phyloP scores from a whole-genome alignment of 1,140 invertebrate genomes.

The Drosophila repletoides region DNA sequence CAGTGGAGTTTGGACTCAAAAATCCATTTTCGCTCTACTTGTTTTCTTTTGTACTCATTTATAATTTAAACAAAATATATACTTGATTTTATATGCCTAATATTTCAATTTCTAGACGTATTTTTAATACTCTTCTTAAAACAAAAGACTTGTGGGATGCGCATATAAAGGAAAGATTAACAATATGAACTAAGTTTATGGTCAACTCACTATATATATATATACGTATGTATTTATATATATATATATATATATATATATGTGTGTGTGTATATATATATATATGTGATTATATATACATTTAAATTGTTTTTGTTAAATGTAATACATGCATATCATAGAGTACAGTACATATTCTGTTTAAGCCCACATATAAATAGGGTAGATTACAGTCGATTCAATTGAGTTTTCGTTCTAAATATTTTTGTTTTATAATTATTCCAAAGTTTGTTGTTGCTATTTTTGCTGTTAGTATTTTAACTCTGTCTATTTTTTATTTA shows the following conservation, averaged over 20 bases:
- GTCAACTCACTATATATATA: no score
- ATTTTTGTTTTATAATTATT: slow-evolving; percentile 3
- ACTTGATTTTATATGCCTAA: slow-evolving; percentile 57
- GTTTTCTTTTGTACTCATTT: slow-evolving; percentile 40
- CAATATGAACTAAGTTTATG: no score
- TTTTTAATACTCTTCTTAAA: no score
- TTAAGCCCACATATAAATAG: neutral
- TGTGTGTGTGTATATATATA: no score
- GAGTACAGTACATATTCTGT: no score
- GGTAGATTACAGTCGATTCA: neutral
- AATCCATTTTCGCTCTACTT: slow-evolving; percentile 47
- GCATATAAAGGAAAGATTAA: no score
- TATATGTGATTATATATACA: no score
- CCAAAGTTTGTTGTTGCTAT: neutral
- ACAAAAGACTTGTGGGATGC: no score
- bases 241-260: no score
- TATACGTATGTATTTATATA: no score
- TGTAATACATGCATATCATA: no score
- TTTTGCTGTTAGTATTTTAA: neutral
- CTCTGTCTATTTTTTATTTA: slow-evolving; percentile 43
- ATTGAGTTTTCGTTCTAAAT: neutral
- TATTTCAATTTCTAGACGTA: slow-evolving; percentile 60
- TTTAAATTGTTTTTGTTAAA: no score
- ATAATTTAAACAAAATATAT: slow-evolving; percentile 72
- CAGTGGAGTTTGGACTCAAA: slow-evolving; percentile 32